Evolutionary conservation across 2,113 vertebrate species (phyloP).

Genomic region (Albula goreensis): DNA sequence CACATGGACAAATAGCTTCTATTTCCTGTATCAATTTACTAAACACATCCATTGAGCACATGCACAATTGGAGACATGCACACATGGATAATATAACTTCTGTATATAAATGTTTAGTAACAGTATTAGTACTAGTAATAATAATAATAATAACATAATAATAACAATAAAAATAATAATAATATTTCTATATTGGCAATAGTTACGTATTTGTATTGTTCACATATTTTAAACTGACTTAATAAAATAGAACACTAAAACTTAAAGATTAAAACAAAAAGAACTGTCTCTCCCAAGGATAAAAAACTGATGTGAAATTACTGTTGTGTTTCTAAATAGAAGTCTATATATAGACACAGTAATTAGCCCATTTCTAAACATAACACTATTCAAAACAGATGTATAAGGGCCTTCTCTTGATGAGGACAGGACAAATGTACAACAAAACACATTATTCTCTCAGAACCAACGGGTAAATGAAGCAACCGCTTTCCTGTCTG

Average conservation of each 20-base stretch:
- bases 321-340: background rate
- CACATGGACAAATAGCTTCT: conserved; percentile 51
- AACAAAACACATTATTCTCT: background rate
- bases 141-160: background rate
- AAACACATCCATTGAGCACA: conserved; percentile 39
- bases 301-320: too few relatives aligned
- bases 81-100: too few relatives aligned
- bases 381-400: background rate
- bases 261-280: too few relatives aligned
- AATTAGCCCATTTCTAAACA: background rate
- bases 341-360: background rate
- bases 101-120: background rate
- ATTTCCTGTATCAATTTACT: conserved; percentile 52
- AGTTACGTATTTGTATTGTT: too few relatives aligned
- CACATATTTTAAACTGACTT: too few relatives aligned
- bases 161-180: too few relatives aligned
- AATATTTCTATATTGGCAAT: too few relatives aligned
- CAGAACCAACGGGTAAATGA: background rate
- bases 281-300: too few relatives aligned
- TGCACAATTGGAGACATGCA: conserved; percentile 19
- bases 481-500: background rate
- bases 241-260: too few relatives aligned
- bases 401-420: background rate
- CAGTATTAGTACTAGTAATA: background rate
- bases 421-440: background rate